Evolutionary conservation across 2,113 vertebrate genomes (phyloP).

Genomic region (Colius striatus): DNA sequence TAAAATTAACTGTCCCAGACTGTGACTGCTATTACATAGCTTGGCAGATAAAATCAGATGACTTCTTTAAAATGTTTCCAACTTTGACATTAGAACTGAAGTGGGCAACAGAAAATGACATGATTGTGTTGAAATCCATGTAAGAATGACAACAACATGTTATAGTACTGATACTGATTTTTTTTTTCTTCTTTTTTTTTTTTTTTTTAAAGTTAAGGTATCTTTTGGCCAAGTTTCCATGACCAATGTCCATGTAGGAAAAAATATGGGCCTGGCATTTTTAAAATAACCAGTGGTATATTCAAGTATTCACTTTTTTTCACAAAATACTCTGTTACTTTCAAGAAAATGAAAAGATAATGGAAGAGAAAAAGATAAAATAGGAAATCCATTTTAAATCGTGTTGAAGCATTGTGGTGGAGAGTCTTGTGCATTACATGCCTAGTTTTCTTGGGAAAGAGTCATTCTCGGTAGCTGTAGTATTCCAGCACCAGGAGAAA

Average conservation of each 20-base stretch:
- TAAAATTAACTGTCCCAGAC: too few species aligned
- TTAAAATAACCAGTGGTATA: background rate
- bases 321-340: background rate
- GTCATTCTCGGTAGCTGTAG: background rate
- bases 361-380: background rate
- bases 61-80: background rate
- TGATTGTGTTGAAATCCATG: background rate
- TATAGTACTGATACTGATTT: background rate
- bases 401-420: background rate
- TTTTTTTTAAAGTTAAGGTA: background rate
- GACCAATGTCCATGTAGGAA: background rate
- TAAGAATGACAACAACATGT: background rate
- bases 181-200: accelerated
- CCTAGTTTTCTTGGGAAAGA: background rate
- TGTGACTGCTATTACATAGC: background rate
- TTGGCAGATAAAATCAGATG: background rate
- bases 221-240: background rate
- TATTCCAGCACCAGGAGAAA: background rate
- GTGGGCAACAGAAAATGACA: background rate
- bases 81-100: background rate
- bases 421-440: background rate
- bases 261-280: background rate
- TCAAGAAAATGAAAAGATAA: background rate
- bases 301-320: background rate
- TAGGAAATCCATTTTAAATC: background rate